phyloP scores from a whole-genome alignment of 2,797 vertebrate species.

The Gobionotothen gibberifrons region DNA sequence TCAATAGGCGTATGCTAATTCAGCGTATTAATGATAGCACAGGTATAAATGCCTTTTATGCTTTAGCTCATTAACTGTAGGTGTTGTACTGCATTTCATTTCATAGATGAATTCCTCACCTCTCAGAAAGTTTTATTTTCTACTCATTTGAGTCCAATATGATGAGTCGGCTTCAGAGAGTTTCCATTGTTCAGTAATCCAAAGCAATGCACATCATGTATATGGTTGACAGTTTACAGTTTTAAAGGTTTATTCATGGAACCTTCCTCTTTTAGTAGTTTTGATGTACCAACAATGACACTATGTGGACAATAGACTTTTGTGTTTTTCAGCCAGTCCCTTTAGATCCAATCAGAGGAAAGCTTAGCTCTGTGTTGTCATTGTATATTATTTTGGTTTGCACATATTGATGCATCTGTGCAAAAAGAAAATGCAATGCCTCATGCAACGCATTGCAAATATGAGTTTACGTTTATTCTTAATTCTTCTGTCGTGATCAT shows the following conservation, averaged over 20 bases:
- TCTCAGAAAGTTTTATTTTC: background rate
- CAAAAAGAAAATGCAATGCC: background rate
- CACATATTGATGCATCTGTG: background rate
- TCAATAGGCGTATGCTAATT: background rate
- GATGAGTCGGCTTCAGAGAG: background rate
- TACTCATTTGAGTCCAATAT: background rate
- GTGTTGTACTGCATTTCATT: background rate
- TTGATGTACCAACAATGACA: background rate
- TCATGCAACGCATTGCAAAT: background rate
- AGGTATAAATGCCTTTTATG: background rate
- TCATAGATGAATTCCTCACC: background rate
- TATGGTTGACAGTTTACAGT: background rate
- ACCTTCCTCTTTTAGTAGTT: background rate
- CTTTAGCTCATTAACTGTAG: background rate
- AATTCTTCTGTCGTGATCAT: background rate
- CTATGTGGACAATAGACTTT: background rate
- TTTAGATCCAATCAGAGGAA: background rate
- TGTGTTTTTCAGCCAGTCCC: background rate
- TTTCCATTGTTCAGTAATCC: background rate
- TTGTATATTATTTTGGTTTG: background rate
- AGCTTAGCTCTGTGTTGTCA: background rate
- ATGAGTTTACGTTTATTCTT: background rate
- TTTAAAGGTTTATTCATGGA: constrained; percentile 9
- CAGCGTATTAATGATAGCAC: background rate
- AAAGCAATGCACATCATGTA: background rate